Conservation (phyloP, 2,888 invertebrate genomes). For the Copidosoma aretas region DNA sequence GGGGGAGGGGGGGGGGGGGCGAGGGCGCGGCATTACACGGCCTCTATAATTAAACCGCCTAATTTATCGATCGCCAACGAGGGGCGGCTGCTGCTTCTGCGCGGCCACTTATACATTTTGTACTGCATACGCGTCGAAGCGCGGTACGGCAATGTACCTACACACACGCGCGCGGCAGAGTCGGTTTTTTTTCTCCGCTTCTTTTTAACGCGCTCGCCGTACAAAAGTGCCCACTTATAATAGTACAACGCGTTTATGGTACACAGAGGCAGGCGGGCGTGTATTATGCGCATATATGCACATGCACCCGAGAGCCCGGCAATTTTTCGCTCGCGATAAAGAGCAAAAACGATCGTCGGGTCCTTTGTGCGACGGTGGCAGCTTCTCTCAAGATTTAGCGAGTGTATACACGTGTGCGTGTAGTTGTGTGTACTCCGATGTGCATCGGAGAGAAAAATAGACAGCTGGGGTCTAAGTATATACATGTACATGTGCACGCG, state of each 20-base stretch:
- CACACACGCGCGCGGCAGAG: background rate
- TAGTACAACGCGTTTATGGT: too few relatives aligned
- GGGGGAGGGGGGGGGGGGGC: background rate
- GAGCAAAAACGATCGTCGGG: slow-evolving; percentile 18
- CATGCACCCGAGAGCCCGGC: too few relatives aligned
- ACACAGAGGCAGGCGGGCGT: too few relatives aligned
- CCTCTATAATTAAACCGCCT: slow-evolving; percentile 26
- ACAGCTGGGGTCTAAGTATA: too few relatives aligned
- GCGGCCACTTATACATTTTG: too few relatives aligned
- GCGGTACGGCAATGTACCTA: background rate
- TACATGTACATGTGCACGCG: too few relatives aligned
- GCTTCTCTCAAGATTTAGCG: too few relatives aligned
- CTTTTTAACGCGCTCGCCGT: background rate
- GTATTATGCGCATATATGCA: too few relatives aligned
- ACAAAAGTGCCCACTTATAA: too few relatives aligned
- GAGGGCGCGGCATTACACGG: background rate
- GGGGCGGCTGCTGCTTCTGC: background rate
- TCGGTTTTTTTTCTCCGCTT: slow-evolving; percentile 8
- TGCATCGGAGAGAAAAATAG: too few relatives aligned
- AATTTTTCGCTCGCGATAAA: slow-evolving; percentile 15
- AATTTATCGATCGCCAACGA: slow-evolving; percentile 30
- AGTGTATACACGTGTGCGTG: too few relatives aligned
- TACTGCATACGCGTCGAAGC: background rate
- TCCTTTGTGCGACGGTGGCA: background rate
- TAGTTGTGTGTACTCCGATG: too few relatives aligned